phyloP scores from a whole-genome alignment of 2,888 invertebrate species.

The Pharmacophagus antenor region DNA sequence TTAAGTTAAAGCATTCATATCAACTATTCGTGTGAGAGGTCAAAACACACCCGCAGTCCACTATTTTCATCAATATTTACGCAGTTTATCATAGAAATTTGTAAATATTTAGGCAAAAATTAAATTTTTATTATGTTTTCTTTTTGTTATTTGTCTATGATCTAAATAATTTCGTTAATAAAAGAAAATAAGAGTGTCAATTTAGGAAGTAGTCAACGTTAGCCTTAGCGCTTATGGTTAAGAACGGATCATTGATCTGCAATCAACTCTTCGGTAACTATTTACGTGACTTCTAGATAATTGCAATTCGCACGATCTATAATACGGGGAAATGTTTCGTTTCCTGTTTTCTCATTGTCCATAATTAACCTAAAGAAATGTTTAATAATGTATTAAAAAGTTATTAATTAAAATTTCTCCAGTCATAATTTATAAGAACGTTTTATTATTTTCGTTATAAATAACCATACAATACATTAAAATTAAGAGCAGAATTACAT shows the following conservation, averaged over 20 bases:
- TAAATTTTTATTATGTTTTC: too few relatives aligned
- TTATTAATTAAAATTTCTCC: too few relatives aligned
- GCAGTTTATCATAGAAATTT: too few relatives aligned
- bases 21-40: conserved; percentile 11
- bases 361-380: conserved; percentile 6
- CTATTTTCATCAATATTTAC: too few relatives aligned
- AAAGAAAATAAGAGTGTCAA: background rate
- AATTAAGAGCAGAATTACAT: too few relatives aligned
- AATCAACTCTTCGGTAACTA: conserved; percentile 22
- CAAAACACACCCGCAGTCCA: conserved; percentile 5
- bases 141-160: too few relatives aligned
- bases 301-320: conserved; percentile 28
- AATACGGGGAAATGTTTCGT: conserved; percentile 29
- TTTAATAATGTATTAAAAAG: background rate
- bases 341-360: conserved; percentile 24
- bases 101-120: too few relatives aligned
- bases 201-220: conserved; percentile 20
- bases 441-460: too few relatives aligned
- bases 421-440: too few relatives aligned
- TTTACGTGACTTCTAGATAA: conserved; percentile 25
- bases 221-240: conserved; percentile 20
- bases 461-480: too few relatives aligned
- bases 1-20: conserved; percentile 12
- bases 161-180: too few relatives aligned
- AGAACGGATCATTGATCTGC: conserved; percentile 20